Evolutionary conservation across 2,797 vertebrate genomes (phyloP).

Genomic region (Miopithecus talapoin): DNA sequence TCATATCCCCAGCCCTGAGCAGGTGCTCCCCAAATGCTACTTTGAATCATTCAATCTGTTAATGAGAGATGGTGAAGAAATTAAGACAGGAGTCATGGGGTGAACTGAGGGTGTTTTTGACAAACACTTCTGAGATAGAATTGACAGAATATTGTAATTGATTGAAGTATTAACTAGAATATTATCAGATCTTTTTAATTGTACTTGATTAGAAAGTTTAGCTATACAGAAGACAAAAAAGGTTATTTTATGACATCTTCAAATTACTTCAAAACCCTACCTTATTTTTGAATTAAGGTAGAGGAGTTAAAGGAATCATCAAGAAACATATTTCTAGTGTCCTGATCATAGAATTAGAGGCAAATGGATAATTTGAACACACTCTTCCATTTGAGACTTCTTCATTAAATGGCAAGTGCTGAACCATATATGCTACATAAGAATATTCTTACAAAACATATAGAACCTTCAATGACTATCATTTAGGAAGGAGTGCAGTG

Average conservation of each 20-base stretch:
- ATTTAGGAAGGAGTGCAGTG: neutral
- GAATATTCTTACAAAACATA: neutral
- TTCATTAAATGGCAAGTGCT: neutral
- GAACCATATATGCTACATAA: neutral
- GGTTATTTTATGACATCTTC: neutral
- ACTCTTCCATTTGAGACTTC: neutral
- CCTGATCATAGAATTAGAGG: neutral
- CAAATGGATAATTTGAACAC: neutral
- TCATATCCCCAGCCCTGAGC: neutral
- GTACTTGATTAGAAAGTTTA: neutral
- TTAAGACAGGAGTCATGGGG: neutral
- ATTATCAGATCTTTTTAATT: neutral
- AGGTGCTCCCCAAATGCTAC: neutral
- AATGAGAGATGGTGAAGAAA: neutral
- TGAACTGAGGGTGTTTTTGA: neutral
- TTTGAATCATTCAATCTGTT: neutral
- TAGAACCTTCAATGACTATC: neutral
- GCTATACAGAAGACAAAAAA: neutral
- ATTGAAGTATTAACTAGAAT: neutral
- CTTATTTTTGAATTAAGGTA: slow-evolving; percentile 7
- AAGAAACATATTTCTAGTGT: neutral
- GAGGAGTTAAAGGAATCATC: neutral
- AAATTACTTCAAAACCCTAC: neutral
- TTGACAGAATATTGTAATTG: neutral
- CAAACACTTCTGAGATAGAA: neutral